A percentile compares a stretch with the other conserved stretches of the same genome.
Conservation (phyloP, 1,140 invertebrate species). For the Meteorus sp. region DNA sequence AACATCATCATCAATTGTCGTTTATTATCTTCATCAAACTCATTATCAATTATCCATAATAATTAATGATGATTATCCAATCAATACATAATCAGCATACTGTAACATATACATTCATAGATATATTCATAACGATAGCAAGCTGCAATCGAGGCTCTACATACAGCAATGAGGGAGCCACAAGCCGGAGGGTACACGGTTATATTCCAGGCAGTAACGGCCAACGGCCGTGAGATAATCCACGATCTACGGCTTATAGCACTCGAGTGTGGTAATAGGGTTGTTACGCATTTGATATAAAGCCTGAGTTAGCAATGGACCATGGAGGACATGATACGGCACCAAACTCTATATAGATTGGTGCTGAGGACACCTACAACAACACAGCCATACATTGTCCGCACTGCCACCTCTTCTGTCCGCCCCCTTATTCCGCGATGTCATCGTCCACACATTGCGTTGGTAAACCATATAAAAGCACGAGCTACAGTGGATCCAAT, state of each 20-base stretch:
- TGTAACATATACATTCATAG: not conserved
- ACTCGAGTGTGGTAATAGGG: constrained; percentile 38
- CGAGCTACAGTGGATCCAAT: too few relatives aligned
- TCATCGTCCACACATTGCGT: too few relatives aligned
- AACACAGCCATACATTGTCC: not conserved
- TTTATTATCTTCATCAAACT: too few relatives aligned
- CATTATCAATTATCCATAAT: constrained; percentile 40
- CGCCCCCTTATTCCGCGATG: too few relatives aligned
- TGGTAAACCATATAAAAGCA: too few relatives aligned
- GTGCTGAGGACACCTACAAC: not conserved
- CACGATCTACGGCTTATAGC: constrained; percentile 42
- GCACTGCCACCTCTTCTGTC: not conserved
- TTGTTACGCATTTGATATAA: constrained; percentile 46
- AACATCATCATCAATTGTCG: not conserved
- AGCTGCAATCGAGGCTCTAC: too few relatives aligned
- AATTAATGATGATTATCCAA: constrained; percentile 42
- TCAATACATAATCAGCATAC: constrained; percentile 41
- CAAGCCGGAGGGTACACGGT: not conserved
- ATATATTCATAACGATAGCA: too few relatives aligned
- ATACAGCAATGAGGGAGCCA: not conserved
- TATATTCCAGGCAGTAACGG: not conserved
- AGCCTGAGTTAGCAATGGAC: constrained; percentile 29
- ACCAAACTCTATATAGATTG: not conserved
- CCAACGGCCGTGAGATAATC: constrained; percentile 29
- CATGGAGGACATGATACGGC: too few relatives aligned